These are phyloP conservation scores for Onychomys arenicola DNA, from an alignment of 2,797 vertebrate species.

Conservation along the genomic window DNA sequence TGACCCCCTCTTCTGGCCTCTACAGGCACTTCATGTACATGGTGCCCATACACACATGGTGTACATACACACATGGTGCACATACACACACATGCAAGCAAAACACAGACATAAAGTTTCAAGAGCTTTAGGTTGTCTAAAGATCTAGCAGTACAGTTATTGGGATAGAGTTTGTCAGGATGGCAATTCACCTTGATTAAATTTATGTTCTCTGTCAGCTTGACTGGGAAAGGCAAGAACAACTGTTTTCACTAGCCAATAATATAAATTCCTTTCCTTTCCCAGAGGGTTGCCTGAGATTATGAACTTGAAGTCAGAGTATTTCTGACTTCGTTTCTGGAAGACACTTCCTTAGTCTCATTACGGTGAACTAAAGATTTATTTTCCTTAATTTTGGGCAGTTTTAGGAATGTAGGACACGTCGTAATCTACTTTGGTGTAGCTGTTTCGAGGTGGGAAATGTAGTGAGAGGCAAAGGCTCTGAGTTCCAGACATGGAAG, in stretches of 20 bases:
- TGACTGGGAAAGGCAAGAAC: background rate
- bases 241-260: background rate
- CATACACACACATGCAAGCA: background rate
- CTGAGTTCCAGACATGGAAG: background rate
- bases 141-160: background rate
- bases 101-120: background rate
- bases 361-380: background rate
- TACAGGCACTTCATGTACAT: too few relatives aligned
- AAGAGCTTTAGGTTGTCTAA: background rate
- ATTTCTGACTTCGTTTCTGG: background rate
- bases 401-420: background rate
- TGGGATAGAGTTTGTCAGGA: background rate
- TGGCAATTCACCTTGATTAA: background rate
- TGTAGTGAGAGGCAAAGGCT: background rate
- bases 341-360: background rate
- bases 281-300: background rate
- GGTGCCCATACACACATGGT: background rate
- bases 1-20: background rate
- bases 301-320: background rate
- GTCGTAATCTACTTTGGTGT: background rate
- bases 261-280: background rate
- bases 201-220: background rate
- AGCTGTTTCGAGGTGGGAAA: background rate
- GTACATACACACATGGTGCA: too few relatives aligned
- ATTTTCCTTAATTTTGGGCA: background rate